phyloP scores from a whole-genome alignment of 2,888 invertebrate species.

The Nomada ruficornis region DNA sequence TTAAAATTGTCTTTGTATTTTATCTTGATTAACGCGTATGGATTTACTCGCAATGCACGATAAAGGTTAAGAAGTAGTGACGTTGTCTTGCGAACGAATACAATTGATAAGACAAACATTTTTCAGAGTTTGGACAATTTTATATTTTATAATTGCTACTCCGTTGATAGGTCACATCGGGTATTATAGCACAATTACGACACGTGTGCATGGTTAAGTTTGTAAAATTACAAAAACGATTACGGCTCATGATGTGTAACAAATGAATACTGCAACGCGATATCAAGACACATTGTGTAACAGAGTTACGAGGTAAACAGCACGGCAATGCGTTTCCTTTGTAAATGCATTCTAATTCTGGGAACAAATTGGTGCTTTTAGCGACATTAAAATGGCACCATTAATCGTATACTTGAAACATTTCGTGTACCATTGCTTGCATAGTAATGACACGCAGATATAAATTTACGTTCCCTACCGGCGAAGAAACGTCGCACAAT shows the following conservation, averaged over 20 bases:
- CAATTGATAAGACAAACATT: too few relatives aligned
- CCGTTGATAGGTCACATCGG: not conserved
- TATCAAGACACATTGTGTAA: conserved; percentile 55
- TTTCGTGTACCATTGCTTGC: conserved; percentile 30
- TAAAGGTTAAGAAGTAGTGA: too few relatives aligned
- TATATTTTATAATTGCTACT: too few relatives aligned
- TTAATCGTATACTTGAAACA: conserved; percentile 59
- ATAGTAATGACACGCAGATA: conserved; percentile 46
- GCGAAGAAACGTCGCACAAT: conserved; percentile 34
- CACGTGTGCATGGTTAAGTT: conserved; percentile 4
- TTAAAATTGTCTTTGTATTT: not conserved
- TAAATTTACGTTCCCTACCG: conserved; percentile 41
- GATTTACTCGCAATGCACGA: too few relatives aligned
- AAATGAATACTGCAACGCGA: conserved; percentile 2
- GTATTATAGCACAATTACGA: not conserved
- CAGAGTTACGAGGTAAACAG: conserved; percentile 46
- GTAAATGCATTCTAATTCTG: conserved; percentile 52
- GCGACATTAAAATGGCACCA: conserved; percentile 52
- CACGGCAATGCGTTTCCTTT: conserved; percentile 36
- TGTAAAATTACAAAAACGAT: conserved; percentile 11
- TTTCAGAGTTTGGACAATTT: too few relatives aligned
- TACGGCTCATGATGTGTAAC: conserved; percentile 4
- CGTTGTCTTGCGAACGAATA: too few relatives aligned
- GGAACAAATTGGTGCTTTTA: conserved; percentile 55
- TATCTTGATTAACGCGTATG: not conserved